Evolutionary conservation across 2,888 invertebrate genomes (phyloP), one percentile per base, ranked within the genome.

Genomic region (Lasioglossum marginatum): DNA sequence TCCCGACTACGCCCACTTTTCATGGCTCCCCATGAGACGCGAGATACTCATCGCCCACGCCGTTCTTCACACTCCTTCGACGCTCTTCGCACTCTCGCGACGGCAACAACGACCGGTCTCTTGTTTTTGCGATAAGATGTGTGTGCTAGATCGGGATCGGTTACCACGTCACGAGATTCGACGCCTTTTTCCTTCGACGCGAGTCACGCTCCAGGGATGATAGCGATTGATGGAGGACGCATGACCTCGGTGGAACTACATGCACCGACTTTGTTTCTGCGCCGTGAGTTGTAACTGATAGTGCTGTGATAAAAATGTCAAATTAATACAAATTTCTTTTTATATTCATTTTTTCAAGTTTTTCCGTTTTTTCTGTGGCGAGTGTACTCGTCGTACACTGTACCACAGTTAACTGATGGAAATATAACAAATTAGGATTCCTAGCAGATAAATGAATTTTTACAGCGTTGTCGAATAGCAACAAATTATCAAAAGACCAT

Each of bases 1-100:
- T 85, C 85, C 85, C 74, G 80, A 83, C 83, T 66, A 87, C 88
- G 83, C 84, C 89, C 86, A 77, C 87, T 80, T 88, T 82, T 79
- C 80, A 81, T 85, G 88, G 85, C 87, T 81, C 76, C 79, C 82
- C 87, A 81, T 81, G 70, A 79, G 72, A 71, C 63, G 63, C 68
- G 40, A 79, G 87, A 87, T 84, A 73, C 66, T 72, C 79, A 87
- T 87, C 87, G 81, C 57, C 76, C 34, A 68, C 57, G 60, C 60
- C 60, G 60, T n/a, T 60, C 60, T 60, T 60, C 60, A 27, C 60
- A 27, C 60, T 60, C n/a, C 27, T 12, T 12, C 4, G 1, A 66
- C 76, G 71, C 34, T 48, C 77, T 76, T 85, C 81, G 0, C 86
- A 76, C 79, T 78, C 83, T 79, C 74, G 45, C 83, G 68, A 43